Evolutionary conservation across 2,888 invertebrate genomes (phyloP).

Genomic region (Calameuta filiformis): DNA sequence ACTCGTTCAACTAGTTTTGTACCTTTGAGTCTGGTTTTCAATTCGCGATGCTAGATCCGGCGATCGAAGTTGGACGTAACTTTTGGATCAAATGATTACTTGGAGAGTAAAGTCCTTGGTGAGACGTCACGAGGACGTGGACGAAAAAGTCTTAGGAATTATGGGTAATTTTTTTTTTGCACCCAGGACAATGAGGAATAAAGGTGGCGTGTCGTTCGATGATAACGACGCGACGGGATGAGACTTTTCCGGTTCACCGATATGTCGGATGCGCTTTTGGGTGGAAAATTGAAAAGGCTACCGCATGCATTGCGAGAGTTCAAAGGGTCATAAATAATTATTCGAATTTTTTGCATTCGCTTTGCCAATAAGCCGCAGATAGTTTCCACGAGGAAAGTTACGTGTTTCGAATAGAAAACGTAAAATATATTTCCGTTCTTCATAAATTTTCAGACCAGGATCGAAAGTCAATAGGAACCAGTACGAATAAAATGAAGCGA

Average conservation of each 20-base stretch:
- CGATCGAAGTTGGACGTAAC: neutral
- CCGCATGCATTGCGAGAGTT: slow-evolving; percentile 29
- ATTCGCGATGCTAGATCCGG: neutral
- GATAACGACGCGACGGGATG: neutral
- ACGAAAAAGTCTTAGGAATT: no score
- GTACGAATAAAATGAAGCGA: neutral
- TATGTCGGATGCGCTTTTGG: slow-evolving; percentile 20
- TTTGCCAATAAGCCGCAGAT: neutral
- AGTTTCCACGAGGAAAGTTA: neutral
- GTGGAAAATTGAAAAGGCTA: slow-evolving; percentile 41
- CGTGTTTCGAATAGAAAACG: neutral
- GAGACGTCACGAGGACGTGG: neutral
- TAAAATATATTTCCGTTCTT: accelerated
- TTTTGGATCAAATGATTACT: neutral
- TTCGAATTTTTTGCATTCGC: neutral
- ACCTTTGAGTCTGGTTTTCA: neutral
- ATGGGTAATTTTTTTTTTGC: neutral
- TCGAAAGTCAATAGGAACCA: neutral
- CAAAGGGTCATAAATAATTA: slow-evolving; percentile 22
- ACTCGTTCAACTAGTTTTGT: neutral
- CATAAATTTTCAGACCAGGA: neutral
- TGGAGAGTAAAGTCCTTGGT: neutral
- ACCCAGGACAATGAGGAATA: neutral
- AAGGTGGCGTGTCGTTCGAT: neutral
- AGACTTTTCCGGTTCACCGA: neutral